Evolutionary conservation across 2,113 vertebrate genomes (phyloP), one percentile per base, ranked within the genome.

Genomic region (Orcinus orca): DNA sequence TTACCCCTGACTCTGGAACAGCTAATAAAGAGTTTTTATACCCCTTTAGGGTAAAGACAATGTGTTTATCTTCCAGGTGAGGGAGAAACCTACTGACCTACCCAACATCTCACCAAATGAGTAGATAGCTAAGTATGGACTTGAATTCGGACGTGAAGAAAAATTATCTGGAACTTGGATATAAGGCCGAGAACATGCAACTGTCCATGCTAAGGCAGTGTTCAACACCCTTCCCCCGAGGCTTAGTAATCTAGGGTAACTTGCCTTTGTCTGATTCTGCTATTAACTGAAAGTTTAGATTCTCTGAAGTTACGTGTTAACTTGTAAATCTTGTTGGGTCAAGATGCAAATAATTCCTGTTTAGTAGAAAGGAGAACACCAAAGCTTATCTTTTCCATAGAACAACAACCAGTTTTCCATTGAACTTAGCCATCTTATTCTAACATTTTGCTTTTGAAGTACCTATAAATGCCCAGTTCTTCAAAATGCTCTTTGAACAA

Each of bases 401-500:
- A 31, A 89, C 62, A 86, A 63, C 38, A 63, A 84, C 13, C 4
- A 53, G 23, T 79, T 76, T 89, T 50, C 88, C 38, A 1, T n/a
- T 71, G 60, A 92, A 79, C 0, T 5, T 33, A 36, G 26, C 31
- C 80, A 83, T 36, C 20, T n/a, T 44, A 53, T 82, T 44, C 84
- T 7, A 44, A 44, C 1, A 71, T 58, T 80, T 86, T 83, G 31
- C 29, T 77, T 58, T 62, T 74, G 68, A 83, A 83, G 47, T 73
- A 36, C 38, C 88, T 73, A 36, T 29, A 65, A 82, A 96, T 6
- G 25, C 36, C 18, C 60, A 58, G 11, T 80, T 94, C 53, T 18
- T 82, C 88, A 90, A 97, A 88, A 90, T 31, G 11, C n/a, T 82
- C 77, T 91, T 91, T 91, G 77, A 62, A 77, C 14, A 80, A 62